These are phyloP conservation scores for Temnothorax curvispinosus DNA, from an alignment of 1,140 invertebrate genomes.

Conservation along the genomic window DNA sequence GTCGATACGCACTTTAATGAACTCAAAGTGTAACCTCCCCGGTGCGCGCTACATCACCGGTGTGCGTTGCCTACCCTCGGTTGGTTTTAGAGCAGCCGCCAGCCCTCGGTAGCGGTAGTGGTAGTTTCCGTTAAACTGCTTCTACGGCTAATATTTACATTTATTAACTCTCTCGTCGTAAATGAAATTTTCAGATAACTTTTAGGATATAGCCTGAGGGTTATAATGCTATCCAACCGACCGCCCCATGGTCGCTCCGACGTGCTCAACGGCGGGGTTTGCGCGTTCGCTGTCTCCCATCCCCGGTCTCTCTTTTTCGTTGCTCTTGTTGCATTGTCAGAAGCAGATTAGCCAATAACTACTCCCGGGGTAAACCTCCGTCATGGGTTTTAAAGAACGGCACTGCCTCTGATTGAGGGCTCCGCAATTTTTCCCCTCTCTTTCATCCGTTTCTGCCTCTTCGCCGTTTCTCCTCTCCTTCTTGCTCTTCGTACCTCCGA, in stretches of 20 bases:
- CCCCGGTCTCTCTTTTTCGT: conserved; percentile 52
- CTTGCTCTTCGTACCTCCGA: background rate
- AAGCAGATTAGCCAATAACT: conserved; percentile 81
- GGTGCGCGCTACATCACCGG: conserved; percentile 23
- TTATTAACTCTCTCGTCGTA: conserved; percentile 85
- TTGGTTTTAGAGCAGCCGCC: conserved; percentile 68
- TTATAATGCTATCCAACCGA: conserved; percentile 81
- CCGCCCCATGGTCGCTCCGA: conserved; percentile 63
- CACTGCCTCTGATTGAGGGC: conserved; percentile 55
- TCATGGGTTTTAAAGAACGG: conserved; percentile 45
- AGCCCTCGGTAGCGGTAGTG: conserved; percentile 55
- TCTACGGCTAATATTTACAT: conserved; percentile 85
- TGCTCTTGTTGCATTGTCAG: conserved; percentile 76
- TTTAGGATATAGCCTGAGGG: conserved; percentile 84
- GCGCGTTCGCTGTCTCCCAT: conserved; percentile 59
- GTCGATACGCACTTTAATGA: conserved; percentile 79
- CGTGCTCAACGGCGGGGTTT: conserved; percentile 62
- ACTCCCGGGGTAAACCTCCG: conserved; percentile 59
- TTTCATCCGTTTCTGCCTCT: background rate
- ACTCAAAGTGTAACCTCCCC: conserved; percentile 71
- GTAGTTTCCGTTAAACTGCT: conserved; percentile 81
- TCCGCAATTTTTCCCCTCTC: conserved; percentile 16
- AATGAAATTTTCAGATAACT: conserved; percentile 86
- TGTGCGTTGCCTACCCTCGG: conserved; percentile 42
- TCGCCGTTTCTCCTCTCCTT: background rate